phyloP scores from a whole-genome alignment of 2,888 invertebrate species.

The Sphinx pinastri region DNA sequence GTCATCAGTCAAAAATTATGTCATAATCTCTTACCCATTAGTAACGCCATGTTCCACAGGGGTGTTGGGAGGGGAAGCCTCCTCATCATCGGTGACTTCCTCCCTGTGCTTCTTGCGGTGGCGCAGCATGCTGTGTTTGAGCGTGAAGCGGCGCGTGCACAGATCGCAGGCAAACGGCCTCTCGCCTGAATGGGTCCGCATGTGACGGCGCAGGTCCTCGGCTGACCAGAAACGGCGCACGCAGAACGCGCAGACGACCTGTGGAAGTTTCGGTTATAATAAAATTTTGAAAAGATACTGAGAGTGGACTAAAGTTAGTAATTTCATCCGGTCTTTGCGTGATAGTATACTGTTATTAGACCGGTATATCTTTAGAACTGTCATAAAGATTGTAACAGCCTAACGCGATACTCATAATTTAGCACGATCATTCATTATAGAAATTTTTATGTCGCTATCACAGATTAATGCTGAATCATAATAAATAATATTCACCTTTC shows the following conservation, averaged over 20 bases:
- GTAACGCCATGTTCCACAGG: slow-evolving; percentile 66
- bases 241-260: slow-evolving; percentile 96
- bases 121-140: slow-evolving; percentile 97
- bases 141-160: slow-evolving; percentile 93
- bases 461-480: neutral
- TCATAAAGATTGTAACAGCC: neutral
- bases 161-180: slow-evolving; percentile 96
- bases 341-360: too few relatives aligned
- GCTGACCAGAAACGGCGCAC: slow-evolving; percentile 97
- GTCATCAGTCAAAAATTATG: too few relatives aligned
- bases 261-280: slow-evolving; percentile 31
- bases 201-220: slow-evolving; percentile 95
- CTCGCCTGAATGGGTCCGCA: slow-evolving; percentile 97
- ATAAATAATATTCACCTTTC: slow-evolving; percentile 86
- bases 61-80: slow-evolving; percentile 74
- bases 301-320: too few relatives aligned
- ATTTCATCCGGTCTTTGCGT: too few relatives aligned
- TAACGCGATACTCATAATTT: neutral
- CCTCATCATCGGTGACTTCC: slow-evolving; percentile 84
- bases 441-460: too few relatives aligned
- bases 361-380: too few relatives aligned
- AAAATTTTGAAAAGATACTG: too few relatives aligned
- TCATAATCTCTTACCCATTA: slow-evolving; percentile 63
- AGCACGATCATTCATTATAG: too few relatives aligned
- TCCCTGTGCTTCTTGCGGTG: slow-evolving; percentile 93